A percentile compares a stretch with the other conserved stretches of the same genome.
Evolutionary conservation across 2,113 vertebrate genomes (phyloP).

Genomic region (Sisor rabdophorus): DNA sequence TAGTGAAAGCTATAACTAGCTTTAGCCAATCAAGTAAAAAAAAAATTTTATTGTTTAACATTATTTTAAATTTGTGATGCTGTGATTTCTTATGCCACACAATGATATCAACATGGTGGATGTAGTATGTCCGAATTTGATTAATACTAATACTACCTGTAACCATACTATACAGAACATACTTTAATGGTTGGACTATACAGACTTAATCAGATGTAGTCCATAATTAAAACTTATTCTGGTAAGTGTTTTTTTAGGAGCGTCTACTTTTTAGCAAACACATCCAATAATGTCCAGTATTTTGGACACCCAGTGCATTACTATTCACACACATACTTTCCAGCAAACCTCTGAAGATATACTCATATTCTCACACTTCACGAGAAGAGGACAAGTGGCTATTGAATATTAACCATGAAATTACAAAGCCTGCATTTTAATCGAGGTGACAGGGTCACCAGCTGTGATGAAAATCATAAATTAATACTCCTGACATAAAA

Average conservation of each 20-base stretch:
- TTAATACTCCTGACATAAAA: constrained; percentile 76
- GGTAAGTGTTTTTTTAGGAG: constrained; percentile 45
- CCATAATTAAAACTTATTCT: no score
- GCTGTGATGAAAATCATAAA: constrained; percentile 78
- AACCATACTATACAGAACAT: no score
- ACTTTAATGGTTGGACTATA: no score
- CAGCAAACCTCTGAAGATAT: constrained; percentile 59
- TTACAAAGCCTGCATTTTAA: constrained; percentile 80
- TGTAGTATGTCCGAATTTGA: no score
- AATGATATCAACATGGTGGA: no score
- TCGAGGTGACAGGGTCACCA: constrained; percentile 74
- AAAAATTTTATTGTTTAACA: no score
- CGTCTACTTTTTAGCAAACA: constrained; percentile 34
- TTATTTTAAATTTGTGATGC: no score
- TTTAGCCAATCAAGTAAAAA: no score
- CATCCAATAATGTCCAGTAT: constrained; percentile 53
- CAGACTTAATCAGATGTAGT: no score
- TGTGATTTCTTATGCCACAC: no score
- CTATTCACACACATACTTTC: constrained; percentile 47
- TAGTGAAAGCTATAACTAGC: no score
- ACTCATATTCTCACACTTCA: constrained; percentile 61
- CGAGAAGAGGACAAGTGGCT: constrained; percentile 71
- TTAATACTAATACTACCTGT: no score
- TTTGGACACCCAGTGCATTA: constrained; percentile 22
- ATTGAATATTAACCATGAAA: constrained; percentile 81